Evolutionary conservation across 2,888 invertebrate genomes (phyloP), one percentile per base, ranked within the genome.

Genomic region (Erannis defoliaria): DNA sequence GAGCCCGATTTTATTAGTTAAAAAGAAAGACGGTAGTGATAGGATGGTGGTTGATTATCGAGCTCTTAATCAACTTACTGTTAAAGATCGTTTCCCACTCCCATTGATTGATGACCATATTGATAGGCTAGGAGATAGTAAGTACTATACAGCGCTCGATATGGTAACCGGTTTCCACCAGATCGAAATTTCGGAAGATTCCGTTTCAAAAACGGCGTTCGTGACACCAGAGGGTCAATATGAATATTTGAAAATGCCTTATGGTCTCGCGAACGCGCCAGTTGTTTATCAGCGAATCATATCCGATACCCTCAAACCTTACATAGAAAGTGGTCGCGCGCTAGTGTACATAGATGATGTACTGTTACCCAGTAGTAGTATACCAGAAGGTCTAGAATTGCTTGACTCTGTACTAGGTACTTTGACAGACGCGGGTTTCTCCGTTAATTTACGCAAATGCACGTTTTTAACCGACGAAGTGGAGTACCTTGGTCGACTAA

Each of bases 231-330:
- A 49, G 0, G 38, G 23, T 0, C 64, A 60, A 14, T 71, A 33
- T 9, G 67, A 72, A n/a, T 72, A 58, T 37, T 1, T 68, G 0
- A 69, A 66, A 42, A 68, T 72, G 68, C 70, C 71, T 0, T 71
- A 62, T 33, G 73, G 71, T 31, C 33, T 69, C 6, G 54, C 65
- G 0, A 73, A 70, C 31, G 66, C 71, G 0, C 70, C 73, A 0
- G 6, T 66, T 3, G 64, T 68, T 1, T 70, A 67, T 23, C 68
- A 72, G 29, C 51, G 66, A 1, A 66, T 70, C 0, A 69, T 69
- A 0, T 8, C 26, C 0, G 56, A 64, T 16, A 35, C 19, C 0
- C 12, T 62, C 55, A 0, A 0, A 1, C 38, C 37, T n/a, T 55
- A 60, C 59, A 65, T 48, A 2, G 21, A 31, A 3, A 6, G 4